Evolutionary conservation across 2,797 vertebrate genomes (phyloP).

Genomic region (Orientallactaga sibirica): DNA sequence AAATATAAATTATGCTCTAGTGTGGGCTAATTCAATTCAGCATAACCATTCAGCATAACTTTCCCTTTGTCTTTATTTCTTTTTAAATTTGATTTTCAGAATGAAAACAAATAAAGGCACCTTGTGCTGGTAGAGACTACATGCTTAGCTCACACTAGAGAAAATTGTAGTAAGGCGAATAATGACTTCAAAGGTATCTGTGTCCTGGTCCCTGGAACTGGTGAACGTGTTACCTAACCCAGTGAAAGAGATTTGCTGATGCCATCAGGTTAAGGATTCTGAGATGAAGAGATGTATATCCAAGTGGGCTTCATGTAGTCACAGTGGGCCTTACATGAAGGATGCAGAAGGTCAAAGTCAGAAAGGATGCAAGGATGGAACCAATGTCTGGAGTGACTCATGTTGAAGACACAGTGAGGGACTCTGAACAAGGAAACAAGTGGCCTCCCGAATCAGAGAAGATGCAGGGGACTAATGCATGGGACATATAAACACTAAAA

Average conservation of each 20-base stretch:
- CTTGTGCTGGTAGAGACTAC: not conserved
- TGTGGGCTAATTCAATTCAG: not conserved
- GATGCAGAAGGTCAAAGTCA: not conserved
- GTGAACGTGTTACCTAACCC: not conserved
- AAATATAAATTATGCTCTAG: slow-evolving; percentile 44
- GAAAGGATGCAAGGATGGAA: not conserved
- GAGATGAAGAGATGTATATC: not conserved
- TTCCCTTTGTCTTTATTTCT: not conserved
- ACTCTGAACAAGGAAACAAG: not conserved
- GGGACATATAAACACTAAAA: not conserved
- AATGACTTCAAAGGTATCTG: not conserved
- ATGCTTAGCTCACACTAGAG: not conserved
- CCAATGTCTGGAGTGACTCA: not conserved
- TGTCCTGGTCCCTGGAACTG: not conserved
- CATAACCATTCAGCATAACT: not conserved
- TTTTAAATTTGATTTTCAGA: slow-evolving; percentile 37
- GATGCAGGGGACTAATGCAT: not conserved
- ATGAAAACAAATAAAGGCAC: slow-evolving; percentile 36
- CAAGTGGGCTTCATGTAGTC: not conserved
- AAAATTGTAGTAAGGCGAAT: not conserved
- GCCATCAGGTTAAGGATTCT: not conserved
- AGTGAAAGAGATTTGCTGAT: slow-evolving; percentile 21
- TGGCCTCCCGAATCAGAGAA: not conserved
- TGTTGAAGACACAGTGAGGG: not conserved
- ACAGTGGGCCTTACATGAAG: not conserved